Base-by-base conservation (phyloP, 2,888 invertebrate species). In the Campaea margaritaria region DNA sequence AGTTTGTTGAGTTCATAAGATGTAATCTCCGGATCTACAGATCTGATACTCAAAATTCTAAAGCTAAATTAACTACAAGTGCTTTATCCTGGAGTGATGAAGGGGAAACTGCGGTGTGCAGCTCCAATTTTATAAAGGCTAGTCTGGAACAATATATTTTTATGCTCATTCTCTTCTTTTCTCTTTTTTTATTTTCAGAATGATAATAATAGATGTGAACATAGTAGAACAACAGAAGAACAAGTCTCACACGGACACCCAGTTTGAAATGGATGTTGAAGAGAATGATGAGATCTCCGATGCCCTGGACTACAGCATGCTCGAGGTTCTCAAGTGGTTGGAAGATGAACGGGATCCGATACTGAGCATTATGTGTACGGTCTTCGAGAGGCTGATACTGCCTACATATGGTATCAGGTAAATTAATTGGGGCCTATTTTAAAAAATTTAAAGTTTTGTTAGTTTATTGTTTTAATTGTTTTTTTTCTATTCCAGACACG, bases 371-470 rank as follows among this genome's bases (percentile, higher is more conserved):
- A 73, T 94, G 50, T 88, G 97, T 62, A 89, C 89, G 62, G 93
- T 95, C 2, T 99, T 98, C 84, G 97, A 98, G 73, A 94, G 94
- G 74, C 92, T 96, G 38, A 94, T 99, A 67, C 85, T 99, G 60
- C 96, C 96, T 0, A 97, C 97, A 0, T 95, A 97, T 84, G 96
- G 96, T 28, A 96, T 96, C 38, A 86, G 85, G 93, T 93, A 64
- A 74, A 74, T 66, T 28, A 28, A 34, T 10, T 31, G 9, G 31
- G 21, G 21, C 21, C 3, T 3, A 21, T 21, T 2, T 21, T 21
- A n/a, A n/a, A n/a, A n/a, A n/a, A n/a, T n/a, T n/a, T n/a, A n/a
- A n/a, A n/a, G n/a, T n/a, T n/a, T n/a, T n/a, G n/a, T n/a, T 21
- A 21, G 21, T 21, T 21, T 21, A 21, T 21, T n/a, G n/a, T n/a